Conservation (phyloP, 2,113 vertebrate species). For the Nyctibius bracteatus region DNA sequence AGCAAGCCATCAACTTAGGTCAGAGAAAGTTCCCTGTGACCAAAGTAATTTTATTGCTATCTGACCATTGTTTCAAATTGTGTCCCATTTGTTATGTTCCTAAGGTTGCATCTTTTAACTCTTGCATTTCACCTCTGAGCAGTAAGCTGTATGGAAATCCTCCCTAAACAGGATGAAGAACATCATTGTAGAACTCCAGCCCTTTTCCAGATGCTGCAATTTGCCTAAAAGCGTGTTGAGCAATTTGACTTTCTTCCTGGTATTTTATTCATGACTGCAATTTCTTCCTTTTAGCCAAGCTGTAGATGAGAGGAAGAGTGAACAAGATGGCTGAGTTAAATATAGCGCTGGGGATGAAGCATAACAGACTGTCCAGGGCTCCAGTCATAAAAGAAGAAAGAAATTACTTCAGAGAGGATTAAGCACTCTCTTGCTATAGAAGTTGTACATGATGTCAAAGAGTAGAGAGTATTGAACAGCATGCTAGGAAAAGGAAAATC, state of each 20-base stretch:
- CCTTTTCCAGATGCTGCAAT: neutral
- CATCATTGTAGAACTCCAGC: rapidly evolving
- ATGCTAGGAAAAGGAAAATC: slow-evolving; percentile 35
- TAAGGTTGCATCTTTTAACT: neutral
- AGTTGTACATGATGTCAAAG: slow-evolving; percentile 32
- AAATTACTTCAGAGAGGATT: slow-evolving; percentile 56
- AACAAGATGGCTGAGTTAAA: slow-evolving; percentile 57
- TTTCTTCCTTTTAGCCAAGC: slow-evolving; percentile 27
- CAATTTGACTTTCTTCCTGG: slow-evolving; percentile 2
- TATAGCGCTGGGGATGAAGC: neutral
- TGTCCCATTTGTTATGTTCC: neutral
- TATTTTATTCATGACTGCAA: slow-evolving; percentile 41
- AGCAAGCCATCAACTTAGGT: neutral
- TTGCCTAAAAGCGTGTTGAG: neutral
- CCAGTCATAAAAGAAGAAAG: slow-evolving; percentile 56
- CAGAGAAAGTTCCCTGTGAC: neutral
- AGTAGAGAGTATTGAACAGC: slow-evolving; percentile 34
- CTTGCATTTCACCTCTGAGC: neutral
- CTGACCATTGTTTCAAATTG: neutral
- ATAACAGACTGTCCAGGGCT: slow-evolving; percentile 47
- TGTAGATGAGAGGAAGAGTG: slow-evolving; percentile 6
- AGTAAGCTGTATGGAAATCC: neutral
- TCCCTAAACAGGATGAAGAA: neutral
- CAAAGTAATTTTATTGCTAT: neutral
- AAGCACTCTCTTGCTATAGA: slow-evolving; percentile 33